Percentiles rank a stretch among this genome's conserved stretches.
phyloP scores from a whole-genome alignment of 2,888 invertebrate species.

The Hybos culiciformis region DNA sequence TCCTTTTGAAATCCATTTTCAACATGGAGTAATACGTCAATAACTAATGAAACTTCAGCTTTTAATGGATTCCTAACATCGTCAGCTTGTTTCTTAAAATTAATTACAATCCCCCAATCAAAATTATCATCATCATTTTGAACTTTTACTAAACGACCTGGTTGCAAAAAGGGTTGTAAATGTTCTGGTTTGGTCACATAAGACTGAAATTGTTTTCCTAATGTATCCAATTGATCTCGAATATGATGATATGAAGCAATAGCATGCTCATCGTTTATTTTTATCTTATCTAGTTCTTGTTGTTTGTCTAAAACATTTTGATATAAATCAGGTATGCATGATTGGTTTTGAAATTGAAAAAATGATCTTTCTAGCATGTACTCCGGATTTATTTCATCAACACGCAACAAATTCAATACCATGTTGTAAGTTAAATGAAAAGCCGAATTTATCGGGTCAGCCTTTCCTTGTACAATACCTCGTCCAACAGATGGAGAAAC shows the following conservation, averaged over 20 bases:
- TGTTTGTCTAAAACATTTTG: constrained; percentile 40
- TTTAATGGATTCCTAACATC: constrained; percentile 38
- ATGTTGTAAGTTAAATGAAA: constrained; percentile 99
- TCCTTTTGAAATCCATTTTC: constrained; percentile 47
- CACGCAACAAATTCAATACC: constrained; percentile 90
- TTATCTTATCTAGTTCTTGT: constrained; percentile 46
- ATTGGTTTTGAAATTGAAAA: constrained; percentile 98
- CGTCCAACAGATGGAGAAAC: constrained; percentile 67
- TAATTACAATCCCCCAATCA: constrained; percentile 94
- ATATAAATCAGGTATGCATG: constrained; percentile 74
- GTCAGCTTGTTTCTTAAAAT: constrained; percentile 61
- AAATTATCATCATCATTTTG: constrained; percentile 74
- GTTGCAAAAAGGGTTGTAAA: constrained; percentile 84
- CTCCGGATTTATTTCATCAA: constrained; percentile 98
- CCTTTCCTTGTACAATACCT: constrained; percentile 72
- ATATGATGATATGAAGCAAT: constrained; percentile 77
- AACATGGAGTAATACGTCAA: constrained; percentile 74
- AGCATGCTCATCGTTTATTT: constrained; percentile 57
- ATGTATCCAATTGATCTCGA: constrained; percentile 60
- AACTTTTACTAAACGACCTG: constrained; percentile 86
- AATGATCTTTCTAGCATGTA: constrained; percentile 98
- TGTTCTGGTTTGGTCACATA: constrained; percentile 78
- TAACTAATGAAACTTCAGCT: constrained; percentile 43
- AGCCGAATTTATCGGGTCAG: constrained; percentile 96
- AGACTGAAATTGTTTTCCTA: constrained; percentile 59